Base-by-base conservation (phyloP, 1,140 invertebrate genomes). In the Drosophila parvula region DNA sequence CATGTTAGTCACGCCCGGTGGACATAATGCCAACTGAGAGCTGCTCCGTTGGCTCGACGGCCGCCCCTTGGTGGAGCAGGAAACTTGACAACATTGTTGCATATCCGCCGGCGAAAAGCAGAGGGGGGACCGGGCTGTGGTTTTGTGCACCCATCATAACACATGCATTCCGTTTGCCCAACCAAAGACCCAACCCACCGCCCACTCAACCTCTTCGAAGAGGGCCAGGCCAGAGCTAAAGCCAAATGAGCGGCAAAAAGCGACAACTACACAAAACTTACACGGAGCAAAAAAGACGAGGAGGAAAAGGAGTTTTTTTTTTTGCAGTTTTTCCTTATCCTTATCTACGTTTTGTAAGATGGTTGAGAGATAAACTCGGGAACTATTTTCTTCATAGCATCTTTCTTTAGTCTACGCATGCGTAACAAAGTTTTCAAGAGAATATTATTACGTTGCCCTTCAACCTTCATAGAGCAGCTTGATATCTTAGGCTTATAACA, bases 21-120 rank as follows among this genome's bases (percentile, higher is more conserved):
- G 81, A 84, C 85, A 89, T 84, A 89, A 75, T 81, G 84, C 81
- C 74, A 58, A 64, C 62, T 73, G 55, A 74, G 58, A 30, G 45
- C 57, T 27, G 32, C 30, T 28, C 43, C 41, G 16, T 18, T 71
- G 40, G 41, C 59, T 41, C 30, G 48, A 30, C 38, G 55, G 50
- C 61, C 28, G 10, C 14, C 32, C 62, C 45, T 11, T n/a, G 16
- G 60, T 67, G 34, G 45, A 59, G 44, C 55, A 50, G 63, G 78
- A 89, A 86, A 82, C 81, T 83, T 84, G 63, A 67, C 75, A 62
- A 88, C 81, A 89, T 80, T 88, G 84, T 88, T 89, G 84, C 84
- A 88, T 84, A 89, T 89, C 77, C 80, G 61, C 74, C 75, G 84
- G 77, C 83, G 76, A 62, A 44, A 65, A 58, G 70, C n/a, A 5